phyloP scores from a whole-genome alignment of 2,888 invertebrate species.

The Sminthurides aquaticus region DNA sequence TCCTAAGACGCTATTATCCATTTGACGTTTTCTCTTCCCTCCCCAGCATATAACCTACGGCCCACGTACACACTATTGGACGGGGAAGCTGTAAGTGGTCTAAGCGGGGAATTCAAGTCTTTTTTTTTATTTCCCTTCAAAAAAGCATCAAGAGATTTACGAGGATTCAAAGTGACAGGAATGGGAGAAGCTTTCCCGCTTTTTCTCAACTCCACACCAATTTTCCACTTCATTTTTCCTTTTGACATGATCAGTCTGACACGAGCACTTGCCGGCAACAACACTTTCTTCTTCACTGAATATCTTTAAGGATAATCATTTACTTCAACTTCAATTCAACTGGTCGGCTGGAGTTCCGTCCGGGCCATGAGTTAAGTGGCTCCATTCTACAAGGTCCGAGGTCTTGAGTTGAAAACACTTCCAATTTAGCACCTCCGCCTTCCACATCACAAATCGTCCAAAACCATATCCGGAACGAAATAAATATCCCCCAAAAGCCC shows the following conservation, averaged over 20 bases:
- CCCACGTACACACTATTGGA: too few relatives aligned
- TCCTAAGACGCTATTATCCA: not conserved
- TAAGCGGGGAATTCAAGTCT: not conserved
- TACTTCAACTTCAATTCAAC: too few relatives aligned
- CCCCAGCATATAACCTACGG: too few relatives aligned
- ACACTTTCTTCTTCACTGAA: slow-evolving; percentile 1
- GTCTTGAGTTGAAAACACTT: too few relatives aligned
- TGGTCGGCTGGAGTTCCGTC: too few relatives aligned
- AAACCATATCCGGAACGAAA: too few relatives aligned
- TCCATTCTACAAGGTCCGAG: too few relatives aligned
- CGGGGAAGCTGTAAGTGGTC: not conserved
- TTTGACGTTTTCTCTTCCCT: not conserved
- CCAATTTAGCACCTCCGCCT: too few relatives aligned
- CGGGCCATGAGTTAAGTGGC: too few relatives aligned
- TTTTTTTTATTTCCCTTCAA: not conserved
- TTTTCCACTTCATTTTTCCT: slow-evolving; percentile 10
- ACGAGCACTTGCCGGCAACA: not conserved
- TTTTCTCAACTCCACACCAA: slow-evolving; percentile 1
- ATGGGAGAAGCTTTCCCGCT: not conserved
- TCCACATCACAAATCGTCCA: too few relatives aligned
- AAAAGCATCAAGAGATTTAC: slow-evolving; percentile 1
- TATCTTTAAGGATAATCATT: not conserved
- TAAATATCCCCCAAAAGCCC: too few relatives aligned
- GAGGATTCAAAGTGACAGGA: not conserved
- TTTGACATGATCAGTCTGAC: slow-evolving; percentile 5